Evolutionary conservation across 2,113 vertebrate genomes (phyloP).

Genomic region (Bothrops jararaca): DNA sequence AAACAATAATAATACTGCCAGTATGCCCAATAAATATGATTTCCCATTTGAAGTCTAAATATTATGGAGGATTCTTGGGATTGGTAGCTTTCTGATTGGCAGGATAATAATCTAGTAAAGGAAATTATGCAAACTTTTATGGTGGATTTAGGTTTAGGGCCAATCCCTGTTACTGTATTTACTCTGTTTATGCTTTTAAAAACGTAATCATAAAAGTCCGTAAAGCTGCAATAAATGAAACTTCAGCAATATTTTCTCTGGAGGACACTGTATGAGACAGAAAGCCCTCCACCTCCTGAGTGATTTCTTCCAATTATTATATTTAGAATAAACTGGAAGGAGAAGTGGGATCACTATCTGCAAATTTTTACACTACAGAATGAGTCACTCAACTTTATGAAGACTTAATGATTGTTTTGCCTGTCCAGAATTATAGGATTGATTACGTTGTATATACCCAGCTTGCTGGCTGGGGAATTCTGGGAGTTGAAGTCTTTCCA

Average conservation of each 20-base stretch:
- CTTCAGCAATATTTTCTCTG: not conserved
- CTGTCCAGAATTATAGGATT: constrained; percentile 54
- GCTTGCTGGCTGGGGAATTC: not conserved
- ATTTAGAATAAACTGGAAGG: constrained; percentile 34
- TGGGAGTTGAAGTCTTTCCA: not conserved
- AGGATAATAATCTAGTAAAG: not conserved
- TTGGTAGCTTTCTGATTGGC: not conserved
- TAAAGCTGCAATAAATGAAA: constrained; percentile 8
- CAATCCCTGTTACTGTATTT: not conserved
- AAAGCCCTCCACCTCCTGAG: not conserved
- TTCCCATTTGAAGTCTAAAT: not conserved
- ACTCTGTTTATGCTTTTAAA: not conserved
- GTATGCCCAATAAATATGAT: not conserved
- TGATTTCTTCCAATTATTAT: constrained; percentile 11
- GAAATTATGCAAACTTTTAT: not conserved
- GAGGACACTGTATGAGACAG: not conserved
- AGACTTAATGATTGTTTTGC: constrained; percentile 60
- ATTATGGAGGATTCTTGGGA: not conserved
- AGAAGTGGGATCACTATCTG: constrained; percentile 39
- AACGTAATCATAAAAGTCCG: not conserved
- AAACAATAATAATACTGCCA: not conserved
- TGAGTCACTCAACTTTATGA: constrained; percentile 55
- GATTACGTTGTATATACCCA: constrained; percentile 47
- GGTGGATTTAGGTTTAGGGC: not conserved
- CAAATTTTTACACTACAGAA: constrained; percentile 43